These are phyloP conservation scores for Zonitis immaculata DNA, from an alignment of 2,888 invertebrate genomes.

Conservation along the genomic window DNA sequence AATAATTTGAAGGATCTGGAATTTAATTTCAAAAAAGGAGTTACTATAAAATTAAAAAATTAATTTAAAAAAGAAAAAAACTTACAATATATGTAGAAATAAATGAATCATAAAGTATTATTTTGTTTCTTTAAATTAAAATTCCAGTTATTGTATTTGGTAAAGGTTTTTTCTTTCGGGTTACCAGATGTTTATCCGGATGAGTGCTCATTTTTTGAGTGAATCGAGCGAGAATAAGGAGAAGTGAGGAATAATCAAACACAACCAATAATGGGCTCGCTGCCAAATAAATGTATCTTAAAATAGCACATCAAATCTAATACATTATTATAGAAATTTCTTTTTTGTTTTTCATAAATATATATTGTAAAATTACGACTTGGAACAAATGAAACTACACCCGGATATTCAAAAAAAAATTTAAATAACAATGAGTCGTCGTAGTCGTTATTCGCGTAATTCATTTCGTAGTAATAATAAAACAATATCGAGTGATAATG, in stretches of 20 bases:
- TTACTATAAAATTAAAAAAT: not conserved
- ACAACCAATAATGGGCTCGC: not conserved
- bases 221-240: not conserved
- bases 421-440: slow-evolving; percentile 9
- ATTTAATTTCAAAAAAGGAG: not conserved
- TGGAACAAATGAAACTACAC: not conserved
- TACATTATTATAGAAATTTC: not conserved
- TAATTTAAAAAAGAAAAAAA: not conserved
- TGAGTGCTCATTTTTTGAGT: not conserved
- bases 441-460: slow-evolving; percentile 24
- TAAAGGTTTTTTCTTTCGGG: no score
- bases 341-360: no score
- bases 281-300: not conserved
- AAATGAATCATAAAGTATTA: no score
- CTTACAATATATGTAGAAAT: no score
- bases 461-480: slow-evolving; percentile 45
- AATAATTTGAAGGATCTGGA: not conserved
- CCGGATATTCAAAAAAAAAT: not conserved
- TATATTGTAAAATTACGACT: not conserved
- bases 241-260: not conserved
- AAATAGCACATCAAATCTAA: not conserved
- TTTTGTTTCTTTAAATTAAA: no score
- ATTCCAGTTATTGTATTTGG: no score
- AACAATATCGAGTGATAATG: slow-evolving; percentile 61
- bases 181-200: no score